phyloP scores from a whole-genome alignment of 2,888 invertebrate genomes.

The Agriotes lineatus region DNA sequence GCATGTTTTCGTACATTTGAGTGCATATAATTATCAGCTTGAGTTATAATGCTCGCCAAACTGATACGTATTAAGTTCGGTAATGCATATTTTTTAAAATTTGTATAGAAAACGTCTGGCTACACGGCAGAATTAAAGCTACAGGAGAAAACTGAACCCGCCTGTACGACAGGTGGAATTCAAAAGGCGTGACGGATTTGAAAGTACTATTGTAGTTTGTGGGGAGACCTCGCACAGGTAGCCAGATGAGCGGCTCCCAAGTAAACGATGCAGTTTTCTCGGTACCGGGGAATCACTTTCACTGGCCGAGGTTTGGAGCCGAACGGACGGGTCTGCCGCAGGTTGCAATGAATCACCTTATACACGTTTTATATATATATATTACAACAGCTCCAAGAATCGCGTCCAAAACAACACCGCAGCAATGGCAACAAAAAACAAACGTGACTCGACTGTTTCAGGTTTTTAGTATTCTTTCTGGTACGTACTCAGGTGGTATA shows the following conservation, averaged over 20 bases:
- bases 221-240: background rate
- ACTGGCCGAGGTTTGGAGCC: background rate
- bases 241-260: background rate
- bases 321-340: background rate
- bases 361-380: background rate
- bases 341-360: conserved; percentile 16
- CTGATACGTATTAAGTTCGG: too few relatives aligned
- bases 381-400: background rate
- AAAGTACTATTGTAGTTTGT: background rate
- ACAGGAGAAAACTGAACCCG: too few relatives aligned
- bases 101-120: too few relatives aligned
- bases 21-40: too few relatives aligned
- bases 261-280: conserved; percentile 11
- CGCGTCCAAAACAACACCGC: background rate
- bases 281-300: conserved; percentile 22
- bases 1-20: too few relatives aligned
- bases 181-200: background rate
- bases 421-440: conserved; percentile 10
- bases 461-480: background rate
- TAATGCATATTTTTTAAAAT: too few relatives aligned
- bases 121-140: background rate
- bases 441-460: conserved; percentile 14
- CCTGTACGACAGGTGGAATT: background rate
- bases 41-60: too few relatives aligned
- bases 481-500: background rate